Percentiles rank a stretch among this genome's conserved stretches.
phyloP scores from a whole-genome alignment of 92 coral and sea anemone genomes.

The Phymanthus crucifer region DNA sequence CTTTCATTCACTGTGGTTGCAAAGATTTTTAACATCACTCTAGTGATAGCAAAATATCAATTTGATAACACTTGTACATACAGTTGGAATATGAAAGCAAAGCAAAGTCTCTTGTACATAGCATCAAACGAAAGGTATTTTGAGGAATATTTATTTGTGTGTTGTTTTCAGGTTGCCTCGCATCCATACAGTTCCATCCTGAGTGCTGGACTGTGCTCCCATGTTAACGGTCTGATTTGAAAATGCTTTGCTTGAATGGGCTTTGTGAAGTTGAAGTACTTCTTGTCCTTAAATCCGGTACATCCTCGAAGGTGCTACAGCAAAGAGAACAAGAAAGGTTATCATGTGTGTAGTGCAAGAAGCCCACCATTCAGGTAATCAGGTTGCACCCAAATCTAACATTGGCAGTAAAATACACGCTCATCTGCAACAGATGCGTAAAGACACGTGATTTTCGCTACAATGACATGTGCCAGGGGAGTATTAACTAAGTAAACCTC shows the following conservation, averaged over 20 bases:
- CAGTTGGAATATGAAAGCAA: no score
- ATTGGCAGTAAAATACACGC: no score
- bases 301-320: constrained; percentile 4
- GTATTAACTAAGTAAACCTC: no score
- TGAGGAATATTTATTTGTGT: background rate
- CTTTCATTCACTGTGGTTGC: no score
- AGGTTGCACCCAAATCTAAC: background rate
- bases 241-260: constrained; percentile 32
- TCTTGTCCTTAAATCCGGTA: background rate
- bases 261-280: background rate
- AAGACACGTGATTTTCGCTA: no score
- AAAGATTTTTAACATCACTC: no score
- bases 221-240: constrained; percentile 26
- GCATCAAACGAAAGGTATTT: background rate
- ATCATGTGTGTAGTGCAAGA: background rate
- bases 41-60: no score
- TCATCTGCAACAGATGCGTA: no score
- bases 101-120: no score
- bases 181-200: constrained; percentile 50
- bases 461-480: no score
- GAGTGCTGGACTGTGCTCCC: constrained; percentile 43
- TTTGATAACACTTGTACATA: no score
- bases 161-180: constrained; percentile 15
- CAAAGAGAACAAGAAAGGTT: background rate
- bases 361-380: background rate